These are phyloP conservation scores for Rachycentron canadum DNA, from an alignment of 2,797 vertebrate genomes.

Conservation along the genomic window DNA sequence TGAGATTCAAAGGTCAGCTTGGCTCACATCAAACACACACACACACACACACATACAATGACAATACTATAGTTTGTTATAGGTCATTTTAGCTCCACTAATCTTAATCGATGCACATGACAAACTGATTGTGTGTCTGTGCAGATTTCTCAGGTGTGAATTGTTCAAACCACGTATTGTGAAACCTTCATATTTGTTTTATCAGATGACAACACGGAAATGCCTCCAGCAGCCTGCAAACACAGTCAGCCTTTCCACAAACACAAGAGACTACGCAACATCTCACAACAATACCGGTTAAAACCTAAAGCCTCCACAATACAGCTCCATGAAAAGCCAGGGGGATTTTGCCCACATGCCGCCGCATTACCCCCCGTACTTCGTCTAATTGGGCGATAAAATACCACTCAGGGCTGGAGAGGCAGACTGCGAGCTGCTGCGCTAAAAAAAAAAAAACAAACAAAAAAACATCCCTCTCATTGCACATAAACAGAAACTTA, in stretches of 20 bases:
- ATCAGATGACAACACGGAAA: constrained; percentile 29
- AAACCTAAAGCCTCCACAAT: neutral
- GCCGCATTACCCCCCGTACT: constrained; percentile 11
- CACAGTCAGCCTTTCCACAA: constrained; percentile 24
- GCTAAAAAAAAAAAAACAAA: neutral
- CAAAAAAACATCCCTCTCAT: neutral
- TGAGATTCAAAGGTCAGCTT: constrained; percentile 66
- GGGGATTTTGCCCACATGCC: constrained; percentile 24
- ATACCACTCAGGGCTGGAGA: neutral
- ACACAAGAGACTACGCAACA: constrained; percentile 45
- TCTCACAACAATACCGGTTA: constrained; percentile 20
- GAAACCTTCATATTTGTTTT: constrained; percentile 13
- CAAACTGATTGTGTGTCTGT: neutral
- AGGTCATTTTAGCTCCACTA: constrained; percentile 7
- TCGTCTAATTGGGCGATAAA: neutral
- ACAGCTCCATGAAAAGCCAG: constrained; percentile 3
- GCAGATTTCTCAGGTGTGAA: neutral
- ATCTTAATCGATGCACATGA: constrained; percentile 19
- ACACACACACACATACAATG: neutral
- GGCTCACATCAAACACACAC: constrained; percentile 27
- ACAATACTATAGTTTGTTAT: constrained; percentile 14
- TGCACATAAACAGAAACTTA: constrained; percentile 76
- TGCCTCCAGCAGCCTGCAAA: constrained; percentile 15
- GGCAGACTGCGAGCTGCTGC: neutral
- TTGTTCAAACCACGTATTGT: neutral